phyloP scores from a whole-genome alignment of 92 coral and sea anemone species.

The Phenganax subtilis region DNA sequence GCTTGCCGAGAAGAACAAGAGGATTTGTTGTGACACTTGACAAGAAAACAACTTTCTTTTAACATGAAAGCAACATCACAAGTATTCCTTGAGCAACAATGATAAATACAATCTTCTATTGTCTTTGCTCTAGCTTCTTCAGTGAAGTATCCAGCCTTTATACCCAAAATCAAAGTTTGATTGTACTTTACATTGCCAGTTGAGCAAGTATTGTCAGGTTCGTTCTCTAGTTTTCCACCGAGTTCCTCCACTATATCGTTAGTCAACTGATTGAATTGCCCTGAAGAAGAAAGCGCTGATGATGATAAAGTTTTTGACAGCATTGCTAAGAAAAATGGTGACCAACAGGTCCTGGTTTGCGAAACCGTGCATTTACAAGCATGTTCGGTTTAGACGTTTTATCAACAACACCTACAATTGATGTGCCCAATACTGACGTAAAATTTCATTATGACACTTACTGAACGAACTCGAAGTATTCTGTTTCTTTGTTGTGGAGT shows the following conservation, averaged over 20 bases:
- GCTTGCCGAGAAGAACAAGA: constrained; percentile 78
- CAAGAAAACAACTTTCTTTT: constrained; percentile 84
- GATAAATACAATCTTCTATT: constrained; percentile 80
- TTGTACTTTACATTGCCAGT: constrained; percentile 69
- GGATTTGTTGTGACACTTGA: constrained; percentile 57
- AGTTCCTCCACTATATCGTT: constrained; percentile 14
- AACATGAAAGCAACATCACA: constrained; percentile 97
- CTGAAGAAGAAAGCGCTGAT: not conserved
- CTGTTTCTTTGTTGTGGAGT: not conserved
- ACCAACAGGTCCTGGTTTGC: too few relatives aligned
- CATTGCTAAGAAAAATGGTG: too few relatives aligned
- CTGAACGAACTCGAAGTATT: not conserved
- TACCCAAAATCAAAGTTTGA: constrained; percentile 72
- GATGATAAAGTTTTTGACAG: too few relatives aligned
- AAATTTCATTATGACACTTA: not conserved
- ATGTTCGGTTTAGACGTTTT: not conserved
- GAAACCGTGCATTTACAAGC: too few relatives aligned
- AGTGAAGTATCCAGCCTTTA: constrained; percentile 76
- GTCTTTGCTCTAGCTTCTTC: constrained; percentile 62
- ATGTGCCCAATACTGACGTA: too few relatives aligned
- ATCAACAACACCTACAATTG: not conserved
- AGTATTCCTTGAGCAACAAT: constrained; percentile 67
- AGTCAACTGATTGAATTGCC: not conserved
- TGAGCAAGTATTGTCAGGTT: constrained; percentile 58
- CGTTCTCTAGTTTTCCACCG: constrained; percentile 49